Base-by-base conservation (phyloP, 2,113 vertebrate genomes). In the Cichladusa arquata region DNA sequence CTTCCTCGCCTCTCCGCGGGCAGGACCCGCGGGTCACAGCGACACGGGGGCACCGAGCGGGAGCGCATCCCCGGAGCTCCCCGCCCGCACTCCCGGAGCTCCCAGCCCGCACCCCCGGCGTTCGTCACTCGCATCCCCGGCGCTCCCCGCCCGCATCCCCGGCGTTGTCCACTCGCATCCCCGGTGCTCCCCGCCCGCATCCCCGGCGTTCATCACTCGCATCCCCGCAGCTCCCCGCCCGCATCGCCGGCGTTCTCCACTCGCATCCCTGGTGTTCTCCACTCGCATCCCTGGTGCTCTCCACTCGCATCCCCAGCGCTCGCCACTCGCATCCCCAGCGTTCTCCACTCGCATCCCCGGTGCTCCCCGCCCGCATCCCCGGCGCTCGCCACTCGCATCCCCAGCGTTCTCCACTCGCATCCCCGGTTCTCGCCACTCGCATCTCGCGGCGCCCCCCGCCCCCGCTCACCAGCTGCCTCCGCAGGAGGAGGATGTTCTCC, bases 401-500 rank as follows among this genome's bases (percentile, higher is more conserved):
- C 53, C 50, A 15, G 50, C 19, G 50, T 5, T 44, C 19, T 4
- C 6, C 44, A 2, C 34, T 2, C 73, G n/a, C 57, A 77, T 77
- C 73, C 65, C 11, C 65, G 31, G 80, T 36, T 54, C 1, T 69
- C 62, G 1, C 50, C 40, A 1, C 50, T 6, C 40, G 61, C 77
- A 36, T 56, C 51, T 62, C 77, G 47, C 81, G 57, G 57, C 26
- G 45, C 57, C 12, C 60, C 42, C 56, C 81, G 58, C 70, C 18
- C 34, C 71, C 45, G 95, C 98, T 88, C 98, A 99, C 99, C 99
- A 99, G 97, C 91, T 99, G 99, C 97, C 98, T 98, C 88, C 98
- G 90, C 47, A 48, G 47, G 47, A 48, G 47, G 47, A 48, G 47
- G 47, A 48, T 48, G 47, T 48, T 48, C 47, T 48, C 47, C 47